These are phyloP conservation scores for Trichomalopsis sarcophagae DNA, from an alignment of 1,140 invertebrate species.

Conservation along the genomic window DNA sequence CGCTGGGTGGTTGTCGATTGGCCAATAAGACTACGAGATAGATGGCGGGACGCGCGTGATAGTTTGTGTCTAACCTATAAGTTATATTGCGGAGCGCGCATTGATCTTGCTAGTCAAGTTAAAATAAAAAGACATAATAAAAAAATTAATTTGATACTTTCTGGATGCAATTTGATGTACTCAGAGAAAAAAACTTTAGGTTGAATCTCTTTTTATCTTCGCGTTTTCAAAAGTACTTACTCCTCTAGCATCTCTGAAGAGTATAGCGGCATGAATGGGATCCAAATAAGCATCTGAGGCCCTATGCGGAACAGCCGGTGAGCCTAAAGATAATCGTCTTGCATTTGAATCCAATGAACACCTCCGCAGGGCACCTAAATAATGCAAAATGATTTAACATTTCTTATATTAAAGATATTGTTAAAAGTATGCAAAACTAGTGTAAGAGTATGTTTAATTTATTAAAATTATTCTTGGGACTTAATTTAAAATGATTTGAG, in stretches of 20 bases:
- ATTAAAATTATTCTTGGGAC: too few species aligned
- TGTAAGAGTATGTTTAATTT: not conserved
- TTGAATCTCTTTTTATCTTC: not conserved
- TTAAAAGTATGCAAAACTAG: not conserved
- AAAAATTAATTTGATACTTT: too few species aligned
- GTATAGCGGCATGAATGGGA: constrained; percentile 89
- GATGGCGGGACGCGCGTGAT: too few species aligned
- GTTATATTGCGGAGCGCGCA: too few species aligned
- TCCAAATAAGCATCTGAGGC: constrained; percentile 84
- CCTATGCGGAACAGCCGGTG: constrained; percentile 77
- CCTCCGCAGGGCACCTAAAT: constrained; percentile 83
- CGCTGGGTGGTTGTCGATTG: too few species aligned
- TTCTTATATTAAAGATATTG: constrained; percentile 1
- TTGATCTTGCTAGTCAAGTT: too few species aligned
- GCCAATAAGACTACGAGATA: too few species aligned
- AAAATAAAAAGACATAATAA: too few species aligned
- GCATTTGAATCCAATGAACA: constrained; percentile 84
- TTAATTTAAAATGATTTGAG: too few species aligned
- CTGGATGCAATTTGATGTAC: too few species aligned
- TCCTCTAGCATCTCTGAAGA: constrained; percentile 91
- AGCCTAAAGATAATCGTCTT: constrained; percentile 83
- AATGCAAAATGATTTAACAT: constrained; percentile 17
- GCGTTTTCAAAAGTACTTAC: constrained; percentile 77
- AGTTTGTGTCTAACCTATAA: too few species aligned
- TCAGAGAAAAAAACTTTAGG: too few species aligned